Conservation (phyloP, 2,888 invertebrate species). For the Pecten maximus region DNA sequence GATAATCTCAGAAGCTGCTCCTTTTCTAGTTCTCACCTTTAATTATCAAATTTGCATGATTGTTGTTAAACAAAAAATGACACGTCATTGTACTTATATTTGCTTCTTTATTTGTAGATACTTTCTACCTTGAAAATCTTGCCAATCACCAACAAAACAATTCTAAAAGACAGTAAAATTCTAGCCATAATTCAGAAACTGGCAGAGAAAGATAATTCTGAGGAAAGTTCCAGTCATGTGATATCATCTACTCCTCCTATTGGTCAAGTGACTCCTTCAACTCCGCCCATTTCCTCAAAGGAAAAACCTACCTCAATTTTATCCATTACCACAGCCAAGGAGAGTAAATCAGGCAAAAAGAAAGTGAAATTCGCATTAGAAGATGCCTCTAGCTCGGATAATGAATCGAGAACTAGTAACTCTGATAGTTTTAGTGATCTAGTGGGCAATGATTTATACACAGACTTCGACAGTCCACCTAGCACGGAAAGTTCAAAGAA, state of each 20-base stretch:
- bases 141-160: conserved; percentile 96
- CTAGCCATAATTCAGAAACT: conserved; percentile 92
- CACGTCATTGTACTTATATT: conserved; percentile 15
- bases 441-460: conserved; percentile 39
- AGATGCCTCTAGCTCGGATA: conserved; percentile 77
- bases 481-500: conserved; percentile 23
- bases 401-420: conserved; percentile 70
- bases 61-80: too few relatives aligned
- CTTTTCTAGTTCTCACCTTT: too few relatives aligned
- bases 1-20: too few relatives aligned
- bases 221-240: conserved; percentile 41
- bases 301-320: conserved; percentile 72
- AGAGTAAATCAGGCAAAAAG: conserved; percentile 67
- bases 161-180: conserved; percentile 95
- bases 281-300: conserved; percentile 58
- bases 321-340: conserved; percentile 61
- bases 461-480: conserved; percentile 41
- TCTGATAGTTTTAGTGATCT: conserved; percentile 56
- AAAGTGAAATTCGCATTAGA: conserved; percentile 76
- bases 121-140: conserved; percentile 91
- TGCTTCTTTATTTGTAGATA: conserved; percentile 84
- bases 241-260: conserved; percentile 41
- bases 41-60: too few relatives aligned
- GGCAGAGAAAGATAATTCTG: conserved; percentile 83
- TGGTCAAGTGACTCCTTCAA: conserved; percentile 40